Evolutionary conservation across 2,113 vertebrate species (phyloP).

Genomic region (Rhynchomys soricoides): DNA sequence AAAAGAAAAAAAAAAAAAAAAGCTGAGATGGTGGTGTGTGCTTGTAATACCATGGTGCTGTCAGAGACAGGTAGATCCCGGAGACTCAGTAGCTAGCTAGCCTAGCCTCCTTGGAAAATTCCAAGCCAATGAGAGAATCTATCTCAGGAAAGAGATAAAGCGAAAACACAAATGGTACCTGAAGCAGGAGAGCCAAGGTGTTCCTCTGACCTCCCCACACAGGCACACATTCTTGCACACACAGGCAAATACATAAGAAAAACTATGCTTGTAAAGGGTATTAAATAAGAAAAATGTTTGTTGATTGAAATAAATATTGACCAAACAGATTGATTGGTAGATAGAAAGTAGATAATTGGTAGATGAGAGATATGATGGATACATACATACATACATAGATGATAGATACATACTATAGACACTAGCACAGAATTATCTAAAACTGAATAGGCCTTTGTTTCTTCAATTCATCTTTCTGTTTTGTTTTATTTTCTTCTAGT

Average conservation of each 20-base stretch:
- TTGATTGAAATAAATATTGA: not conserved
- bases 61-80: not conserved
- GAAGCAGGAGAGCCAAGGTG: not conserved
- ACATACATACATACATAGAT: not conserved
- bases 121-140: not conserved
- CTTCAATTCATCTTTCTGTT: not conserved
- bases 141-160: not conserved
- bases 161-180: not conserved
- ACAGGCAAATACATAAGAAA: not conserved
- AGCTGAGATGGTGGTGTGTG: not conserved
- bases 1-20: not conserved
- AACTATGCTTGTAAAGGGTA: not conserved
- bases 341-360: not conserved
- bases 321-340: not conserved
- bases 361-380: not conserved
- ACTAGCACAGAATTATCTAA: not conserved
- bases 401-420: not conserved
- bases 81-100: not conserved
- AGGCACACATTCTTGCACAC: not conserved
- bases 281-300: slow-evolving; percentile 4
- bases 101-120: not conserved
- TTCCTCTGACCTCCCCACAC: not conserved
- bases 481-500: not conserved
- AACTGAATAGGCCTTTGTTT: not conserved
- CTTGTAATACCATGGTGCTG: not conserved